Conservation (phyloP, 1,140 invertebrate genomes). For the Tetragonula clypearis region DNA sequence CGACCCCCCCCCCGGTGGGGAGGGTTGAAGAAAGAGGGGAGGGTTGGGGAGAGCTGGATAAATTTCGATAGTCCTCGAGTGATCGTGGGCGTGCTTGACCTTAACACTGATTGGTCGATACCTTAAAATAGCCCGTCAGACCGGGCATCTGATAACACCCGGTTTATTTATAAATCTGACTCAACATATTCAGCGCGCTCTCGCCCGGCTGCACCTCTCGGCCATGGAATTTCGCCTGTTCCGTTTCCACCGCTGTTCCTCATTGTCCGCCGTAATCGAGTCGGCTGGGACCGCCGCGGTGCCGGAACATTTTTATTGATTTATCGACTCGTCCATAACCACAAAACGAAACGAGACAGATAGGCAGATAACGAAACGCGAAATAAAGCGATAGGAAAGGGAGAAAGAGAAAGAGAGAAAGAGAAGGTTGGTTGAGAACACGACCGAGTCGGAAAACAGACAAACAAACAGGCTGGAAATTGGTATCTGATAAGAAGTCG, state of each 20-base stretch:
- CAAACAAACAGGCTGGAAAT: not conserved
- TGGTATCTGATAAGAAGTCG: not conserved
- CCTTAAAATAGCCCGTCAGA: conserved; percentile 74
- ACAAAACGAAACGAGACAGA: not conserved
- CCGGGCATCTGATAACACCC: conserved; percentile 68
- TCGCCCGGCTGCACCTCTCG: not conserved
- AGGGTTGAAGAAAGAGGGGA: too few species aligned
- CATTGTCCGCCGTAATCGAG: conserved; percentile 6
- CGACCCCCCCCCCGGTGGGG: conserved; percentile 20
- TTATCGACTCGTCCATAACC: conserved; percentile 27
- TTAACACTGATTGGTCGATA: conserved; percentile 80
- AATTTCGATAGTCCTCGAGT: conserved; percentile 65
- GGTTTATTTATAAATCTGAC: conserved; percentile 65
- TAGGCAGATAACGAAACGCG: not conserved
- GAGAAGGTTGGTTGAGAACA: not conserved
- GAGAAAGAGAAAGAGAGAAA: not conserved
- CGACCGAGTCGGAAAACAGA: not conserved
- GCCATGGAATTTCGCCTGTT: not conserved
- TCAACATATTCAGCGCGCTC: conserved; percentile 34
- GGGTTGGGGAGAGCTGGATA: conserved; percentile 35
- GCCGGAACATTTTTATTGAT: conserved; percentile 34
- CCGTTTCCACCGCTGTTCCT: not conserved
- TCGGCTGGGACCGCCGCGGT: not conserved
- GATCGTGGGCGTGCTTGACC: conserved; percentile 74
- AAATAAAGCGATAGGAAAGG: not conserved